Percentiles rank a stretch among this genome's conserved stretches.
These are phyloP conservation scores for Austrolebias charrua DNA, from an alignment of 2,797 vertebrate species.

Conservation along the genomic window DNA sequence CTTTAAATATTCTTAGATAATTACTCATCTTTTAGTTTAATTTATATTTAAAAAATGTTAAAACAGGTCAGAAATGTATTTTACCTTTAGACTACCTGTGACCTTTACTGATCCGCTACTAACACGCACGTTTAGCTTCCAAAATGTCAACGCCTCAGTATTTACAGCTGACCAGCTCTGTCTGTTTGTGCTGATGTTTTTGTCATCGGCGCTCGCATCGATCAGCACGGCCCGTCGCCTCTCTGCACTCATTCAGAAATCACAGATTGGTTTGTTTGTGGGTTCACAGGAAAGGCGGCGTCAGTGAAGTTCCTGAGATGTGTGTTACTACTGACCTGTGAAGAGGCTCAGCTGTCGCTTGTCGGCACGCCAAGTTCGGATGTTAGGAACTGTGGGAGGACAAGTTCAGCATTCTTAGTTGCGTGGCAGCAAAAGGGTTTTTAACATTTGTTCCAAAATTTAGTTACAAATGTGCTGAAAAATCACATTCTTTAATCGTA, in stretches of 20 bases:
- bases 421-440: constrained; percentile 1
- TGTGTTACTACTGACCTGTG: constrained; percentile 15
- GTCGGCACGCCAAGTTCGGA: constrained; percentile 14
- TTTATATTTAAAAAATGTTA: too few species aligned
- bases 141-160: constrained; percentile 16
- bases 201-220: constrained; percentile 46
- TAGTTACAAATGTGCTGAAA: not conserved
- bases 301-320: constrained; percentile 24
- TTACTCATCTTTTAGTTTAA: too few species aligned
- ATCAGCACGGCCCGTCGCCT: constrained; percentile 37
- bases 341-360: constrained; percentile 40
- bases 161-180: constrained; percentile 15
- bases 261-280: constrained; percentile 19
- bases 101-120: constrained; percentile 30
- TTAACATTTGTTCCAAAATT: constrained; percentile 3
- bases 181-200: constrained; percentile 46
- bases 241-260: constrained; percentile 25
- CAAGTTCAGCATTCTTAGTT: constrained; percentile 13
- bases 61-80: not conserved
- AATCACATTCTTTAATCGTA: not conserved
- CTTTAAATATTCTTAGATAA: too few species aligned
- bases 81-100: not conserved
- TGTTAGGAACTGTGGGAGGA: constrained; percentile 26
- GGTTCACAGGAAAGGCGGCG: constrained; percentile 6
- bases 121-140: constrained; percentile 2